Evolutionary conservation across 2,888 invertebrate genomes (phyloP).

Genomic region (Stratiomys singularior): DNA sequence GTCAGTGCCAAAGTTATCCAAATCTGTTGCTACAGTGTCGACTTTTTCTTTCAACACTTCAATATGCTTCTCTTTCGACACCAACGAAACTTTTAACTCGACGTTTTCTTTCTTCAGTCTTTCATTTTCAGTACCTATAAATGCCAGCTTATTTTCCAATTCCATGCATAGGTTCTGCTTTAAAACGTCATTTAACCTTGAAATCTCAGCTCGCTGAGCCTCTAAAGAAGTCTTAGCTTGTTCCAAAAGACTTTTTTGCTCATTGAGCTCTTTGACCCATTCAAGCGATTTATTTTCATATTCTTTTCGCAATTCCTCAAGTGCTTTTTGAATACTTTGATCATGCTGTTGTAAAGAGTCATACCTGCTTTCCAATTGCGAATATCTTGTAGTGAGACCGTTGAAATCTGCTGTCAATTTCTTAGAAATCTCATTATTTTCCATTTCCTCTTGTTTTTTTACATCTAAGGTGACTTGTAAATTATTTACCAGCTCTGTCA

Average conservation of each 20-base stretch:
- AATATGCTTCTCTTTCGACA: constrained; percentile 18
- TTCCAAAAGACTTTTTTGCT: constrained; percentile 25
- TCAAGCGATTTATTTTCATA: constrained; percentile 19
- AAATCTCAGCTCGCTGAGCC: constrained; percentile 35
- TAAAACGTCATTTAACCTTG: constrained; percentile 17
- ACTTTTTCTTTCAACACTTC: constrained; percentile 1
- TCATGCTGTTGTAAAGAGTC: constrained; percentile 29
- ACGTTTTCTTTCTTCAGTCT: constrained; percentile 13
- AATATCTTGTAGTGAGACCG: constrained; percentile 1
- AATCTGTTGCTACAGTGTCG: neutral
- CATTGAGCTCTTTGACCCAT: constrained; percentile 23
- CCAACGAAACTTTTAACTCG: neutral
- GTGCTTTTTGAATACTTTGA: constrained; percentile 13
- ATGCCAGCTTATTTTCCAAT: constrained; percentile 6
- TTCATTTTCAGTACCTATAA: constrained; percentile 9
- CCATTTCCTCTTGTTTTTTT: neutral
- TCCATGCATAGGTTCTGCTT: constrained; percentile 26
- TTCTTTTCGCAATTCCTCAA: constrained; percentile 28
- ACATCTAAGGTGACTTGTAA: neutral
- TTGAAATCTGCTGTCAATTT: neutral
- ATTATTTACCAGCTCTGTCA: neutral
- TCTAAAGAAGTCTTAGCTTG: constrained; percentile 44
- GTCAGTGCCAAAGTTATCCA: neutral
- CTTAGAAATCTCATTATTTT: constrained; percentile 4
- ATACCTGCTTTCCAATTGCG: constrained; percentile 17